Percentiles rank a stretch among this genome's conserved stretches.
These are phyloP conservation scores for Colletes gigas DNA, from an alignment of 1,140 invertebrate genomes.

Conservation along the genomic window DNA sequence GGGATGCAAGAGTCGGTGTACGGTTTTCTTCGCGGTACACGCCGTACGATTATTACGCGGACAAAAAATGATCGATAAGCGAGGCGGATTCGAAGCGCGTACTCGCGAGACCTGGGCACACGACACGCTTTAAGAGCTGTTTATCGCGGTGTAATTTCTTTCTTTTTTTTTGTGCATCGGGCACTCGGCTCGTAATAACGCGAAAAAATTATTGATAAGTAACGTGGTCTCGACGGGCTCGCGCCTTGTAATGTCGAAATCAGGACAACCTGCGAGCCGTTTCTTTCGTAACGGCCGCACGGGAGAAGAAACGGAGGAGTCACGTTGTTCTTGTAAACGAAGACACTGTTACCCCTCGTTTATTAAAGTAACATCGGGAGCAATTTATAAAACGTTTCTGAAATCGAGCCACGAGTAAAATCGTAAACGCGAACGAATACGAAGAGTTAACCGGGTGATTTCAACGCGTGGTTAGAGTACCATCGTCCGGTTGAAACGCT, in stretches of 20 bases:
- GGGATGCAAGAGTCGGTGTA: background rate
- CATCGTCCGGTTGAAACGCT: no score
- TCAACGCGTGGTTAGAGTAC: no score
- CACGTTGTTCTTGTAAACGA: background rate
- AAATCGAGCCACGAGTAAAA: no score
- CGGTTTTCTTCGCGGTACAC: background rate
- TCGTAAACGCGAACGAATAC: no score
- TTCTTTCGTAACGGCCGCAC: background rate
- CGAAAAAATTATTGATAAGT: conserved; percentile 25
- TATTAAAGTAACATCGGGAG: no score
- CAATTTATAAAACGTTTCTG: no score
- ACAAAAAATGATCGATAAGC: conserved; percentile 29
- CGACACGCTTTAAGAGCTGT: conserved; percentile 37
- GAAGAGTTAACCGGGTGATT: no score
- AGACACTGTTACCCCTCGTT: background rate
- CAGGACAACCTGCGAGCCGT: background rate
- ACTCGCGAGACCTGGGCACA: conserved; percentile 6
- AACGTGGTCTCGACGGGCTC: background rate
- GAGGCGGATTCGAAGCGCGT: background rate
- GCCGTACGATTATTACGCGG: background rate
- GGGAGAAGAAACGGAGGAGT: background rate
- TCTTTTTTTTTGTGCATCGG: background rate
- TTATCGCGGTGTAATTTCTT: conserved; percentile 1
- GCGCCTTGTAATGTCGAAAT: conserved; percentile 11
- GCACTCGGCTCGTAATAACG: background rate